These are phyloP conservation scores for Spea multiplicata DNA, from an alignment of 2,113 vertebrate species.

Conservation along the genomic window DNA sequence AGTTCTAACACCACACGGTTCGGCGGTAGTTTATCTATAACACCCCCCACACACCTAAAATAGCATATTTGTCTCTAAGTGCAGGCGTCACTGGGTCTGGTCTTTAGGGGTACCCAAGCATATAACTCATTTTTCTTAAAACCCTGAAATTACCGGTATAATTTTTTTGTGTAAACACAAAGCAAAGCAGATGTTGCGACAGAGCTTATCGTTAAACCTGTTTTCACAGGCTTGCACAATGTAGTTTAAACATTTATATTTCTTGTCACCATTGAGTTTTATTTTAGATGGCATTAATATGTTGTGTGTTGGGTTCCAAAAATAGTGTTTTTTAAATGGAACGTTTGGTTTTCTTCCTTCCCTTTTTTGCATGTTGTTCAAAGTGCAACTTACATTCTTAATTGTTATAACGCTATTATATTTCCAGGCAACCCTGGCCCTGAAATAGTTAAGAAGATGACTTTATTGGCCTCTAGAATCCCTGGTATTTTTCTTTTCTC, in stretches of 20 bases:
- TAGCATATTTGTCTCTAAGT: neutral
- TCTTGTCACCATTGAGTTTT: neutral
- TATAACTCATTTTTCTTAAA: neutral
- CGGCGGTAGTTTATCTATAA: conserved; percentile 25
- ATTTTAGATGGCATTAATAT: neutral
- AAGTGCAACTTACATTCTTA: too few relatives aligned
- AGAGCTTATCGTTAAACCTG: neutral
- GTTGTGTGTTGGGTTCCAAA: neutral
- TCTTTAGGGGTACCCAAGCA: neutral
- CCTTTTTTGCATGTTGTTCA: too few relatives aligned
- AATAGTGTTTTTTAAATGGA: neutral
- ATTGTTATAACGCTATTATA: too few relatives aligned
- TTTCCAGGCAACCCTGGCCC: neutral
- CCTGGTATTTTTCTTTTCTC: conserved; percentile 18
- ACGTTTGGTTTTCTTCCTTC: too few relatives aligned
- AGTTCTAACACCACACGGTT: conserved; percentile 22
- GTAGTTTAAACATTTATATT: neutral
- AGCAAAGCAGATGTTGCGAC: neutral
- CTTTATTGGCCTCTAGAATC: conserved; percentile 11
- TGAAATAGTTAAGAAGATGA: conserved; percentile 13
- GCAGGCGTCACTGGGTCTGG: neutral
- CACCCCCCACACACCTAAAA: conserved; percentile 5
- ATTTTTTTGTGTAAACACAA: neutral
- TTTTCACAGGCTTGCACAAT: neutral
- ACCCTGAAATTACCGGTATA: neutral